These are phyloP conservation scores for Pollenia angustigena DNA, from an alignment of 2,888 invertebrate genomes.

Conservation along the genomic window DNA sequence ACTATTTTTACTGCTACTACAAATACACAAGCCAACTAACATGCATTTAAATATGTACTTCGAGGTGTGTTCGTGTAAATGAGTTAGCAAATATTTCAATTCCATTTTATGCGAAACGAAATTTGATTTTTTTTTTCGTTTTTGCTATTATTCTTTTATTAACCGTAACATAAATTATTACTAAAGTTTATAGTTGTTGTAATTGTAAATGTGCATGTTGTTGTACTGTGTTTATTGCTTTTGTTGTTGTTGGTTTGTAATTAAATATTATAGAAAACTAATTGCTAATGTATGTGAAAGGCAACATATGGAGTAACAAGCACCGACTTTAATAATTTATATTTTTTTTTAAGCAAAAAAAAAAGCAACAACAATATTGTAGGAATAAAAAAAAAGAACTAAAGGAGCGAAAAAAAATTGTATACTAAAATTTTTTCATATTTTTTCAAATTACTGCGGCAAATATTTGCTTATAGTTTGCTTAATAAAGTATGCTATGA, in stretches of 20 bases:
- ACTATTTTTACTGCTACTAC: not conserved
- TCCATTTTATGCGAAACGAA: conserved; percentile 31
- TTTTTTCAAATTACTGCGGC: conserved; percentile 16
- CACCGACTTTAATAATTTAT: conserved; percentile 37
- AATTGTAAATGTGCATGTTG: conserved; percentile 28
- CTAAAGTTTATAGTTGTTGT: conserved; percentile 53
- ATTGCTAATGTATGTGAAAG: conserved; percentile 66
- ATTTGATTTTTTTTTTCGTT: conserved; percentile 29
- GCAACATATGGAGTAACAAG: conserved; percentile 56
- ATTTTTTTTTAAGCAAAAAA: not conserved
- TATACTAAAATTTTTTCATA: not conserved
- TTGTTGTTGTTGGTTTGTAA: conserved; percentile 35
- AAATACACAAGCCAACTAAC: not conserved
- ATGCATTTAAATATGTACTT: not conserved
- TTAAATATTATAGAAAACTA: conserved; percentile 63
- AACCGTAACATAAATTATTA: conserved; percentile 63
- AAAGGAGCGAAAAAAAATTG: not conserved
- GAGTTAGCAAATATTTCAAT: conserved; percentile 19
- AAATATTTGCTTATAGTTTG: conserved; percentile 20
- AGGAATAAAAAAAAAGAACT: not conserved
- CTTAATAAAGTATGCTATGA: not conserved
- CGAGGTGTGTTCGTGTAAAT: conserved; percentile 1
- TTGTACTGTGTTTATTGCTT: conserved; percentile 20
- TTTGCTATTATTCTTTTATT: conserved; percentile 48
- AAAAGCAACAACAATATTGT: not conserved